A percentile compares a stretch with the other conserved stretches of the same genome.
phyloP scores from a whole-genome alignment of 2,888 invertebrate genomes.

The Melangyna quadrimaculata region DNA sequence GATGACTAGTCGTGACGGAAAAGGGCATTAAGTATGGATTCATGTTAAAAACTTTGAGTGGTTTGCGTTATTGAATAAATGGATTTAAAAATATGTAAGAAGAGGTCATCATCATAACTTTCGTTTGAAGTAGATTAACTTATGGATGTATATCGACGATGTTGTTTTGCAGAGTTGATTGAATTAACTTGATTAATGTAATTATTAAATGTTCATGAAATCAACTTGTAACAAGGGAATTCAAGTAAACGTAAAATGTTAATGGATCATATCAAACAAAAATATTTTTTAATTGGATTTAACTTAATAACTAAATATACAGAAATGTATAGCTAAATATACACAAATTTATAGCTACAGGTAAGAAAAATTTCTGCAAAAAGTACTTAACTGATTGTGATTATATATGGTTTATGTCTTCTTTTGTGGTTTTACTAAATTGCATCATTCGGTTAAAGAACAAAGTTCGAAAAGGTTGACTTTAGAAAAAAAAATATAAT shows the following conservation, averaged over 20 bases:
- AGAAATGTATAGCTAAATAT: too few species aligned
- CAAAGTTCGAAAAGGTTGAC: too few species aligned
- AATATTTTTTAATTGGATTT: too few species aligned
- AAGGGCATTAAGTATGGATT: conserved; percentile 58
- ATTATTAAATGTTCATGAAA: not conserved
- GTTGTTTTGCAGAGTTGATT: not conserved
- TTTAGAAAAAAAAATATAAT: too few species aligned
- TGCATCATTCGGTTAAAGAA: too few species aligned
- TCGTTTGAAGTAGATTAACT: not conserved
- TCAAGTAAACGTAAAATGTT: not conserved
- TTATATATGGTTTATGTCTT: too few species aligned
- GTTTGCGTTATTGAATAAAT: not conserved
- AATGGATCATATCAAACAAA: too few species aligned
- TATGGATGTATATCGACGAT: not conserved
- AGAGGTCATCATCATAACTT: not conserved
- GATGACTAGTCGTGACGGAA: conserved; percentile 54
- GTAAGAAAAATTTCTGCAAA: too few species aligned
- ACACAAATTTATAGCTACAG: too few species aligned
- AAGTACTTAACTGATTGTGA: too few species aligned
- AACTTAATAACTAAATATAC: too few species aligned
- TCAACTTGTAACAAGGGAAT: not conserved
- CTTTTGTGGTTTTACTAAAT: too few species aligned
- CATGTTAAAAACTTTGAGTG: conserved; percentile 54
- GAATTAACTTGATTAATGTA: not conserved
- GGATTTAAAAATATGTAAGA: not conserved